Evolutionary conservation across 2,888 invertebrate genomes (phyloP), one percentile per base, ranked within the genome.

Genomic region (Dione vanillae): DNA sequence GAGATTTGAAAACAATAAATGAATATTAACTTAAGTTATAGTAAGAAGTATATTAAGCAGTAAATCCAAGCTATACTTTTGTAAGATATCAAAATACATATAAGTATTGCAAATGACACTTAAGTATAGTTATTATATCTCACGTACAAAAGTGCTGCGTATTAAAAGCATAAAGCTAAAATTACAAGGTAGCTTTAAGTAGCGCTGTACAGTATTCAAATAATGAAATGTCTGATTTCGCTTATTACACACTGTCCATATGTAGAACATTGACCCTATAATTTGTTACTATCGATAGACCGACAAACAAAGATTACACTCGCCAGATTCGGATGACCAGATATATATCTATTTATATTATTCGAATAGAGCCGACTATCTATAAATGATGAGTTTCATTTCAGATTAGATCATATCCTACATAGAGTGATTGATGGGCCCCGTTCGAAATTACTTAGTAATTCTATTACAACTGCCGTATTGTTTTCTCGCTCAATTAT

Each of bases 331-430:
- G 87, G 89, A 91, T 91, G 90, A 90, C 87, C 85, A 88, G 91
- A 92, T 92, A 92, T 81, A 87, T 87, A 93, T 93, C 91, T 92
- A 91, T 92, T 92, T 92, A 92, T 93, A 92, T 91, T 88, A 89
- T 91, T 91, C 90, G 88, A 84, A 81, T 89, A 89, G 85, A 84
- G 88, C 86, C 84, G 89, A 89, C 90, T 84, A 92, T 92, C 90
- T 90, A 89, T 92, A 92, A 92, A 93, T 92, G 92, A 93, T 92
- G 92, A 91, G 92, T 91, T 92, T 88, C 90, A 87, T 91, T 91
- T 88, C 87, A 91, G 92, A 92, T 92, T 91, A 91, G 90, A 93
- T 91, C 90, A 86, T 89, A 87, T 88, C 84, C 83, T 83, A 86
- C 87, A 86, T 86, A 86, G 77, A 76, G 87, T 92, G 93, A 93